Evolutionary conservation across 1,140 invertebrate genomes (phyloP), one percentile per base, ranked within the genome.

Genomic region (Drosophila melanica): DNA sequence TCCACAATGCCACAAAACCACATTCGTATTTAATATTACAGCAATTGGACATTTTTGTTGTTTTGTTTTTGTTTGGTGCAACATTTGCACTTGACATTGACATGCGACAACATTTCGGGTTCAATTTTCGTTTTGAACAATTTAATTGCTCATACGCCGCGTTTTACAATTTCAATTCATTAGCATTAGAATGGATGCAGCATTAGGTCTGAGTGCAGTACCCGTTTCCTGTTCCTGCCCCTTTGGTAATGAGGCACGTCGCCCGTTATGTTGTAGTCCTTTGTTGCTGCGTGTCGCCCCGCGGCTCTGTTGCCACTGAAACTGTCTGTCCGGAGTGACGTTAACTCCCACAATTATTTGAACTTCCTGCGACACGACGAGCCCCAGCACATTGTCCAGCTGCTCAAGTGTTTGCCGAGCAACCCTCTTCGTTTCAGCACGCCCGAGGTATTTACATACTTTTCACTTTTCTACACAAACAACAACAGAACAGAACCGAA

Each of bases 81-180:
- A 77, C 81, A 85, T 75, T 85, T 85, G 81, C 81, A 75, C 69
- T 85, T 85, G 81, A 85, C 81, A 85, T 65, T 85, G 79, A 81
- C 79, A 77, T 74, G 75, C 65, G 71, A 41, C 80, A 72, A 72
- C 54, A 62, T 54, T 73, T 60, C n/a, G 39, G 7, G 39, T 50
- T 68, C 47, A 62, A 66, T 78, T 81, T 81, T 64, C 54, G 77
- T 77, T 75, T 69, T 45, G 45, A 62, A 66, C 81, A 87, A 89
- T 87, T 79, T 82, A 82, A 89, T 89, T 79, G 50, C 76, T 45
- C 69, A 89, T 87, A 86, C 81, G 77, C 64, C 72, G 48, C 63
- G 62, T 47, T 53, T 14, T n/a, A 16, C 68, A 67, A 82, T 89
- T 89, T 79, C 84, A 89, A 87, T 87, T 87, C 84, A 87, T 89